phyloP scores from a whole-genome alignment of 2,888 invertebrate genomes.

The Shargacucullia verbasci region DNA sequence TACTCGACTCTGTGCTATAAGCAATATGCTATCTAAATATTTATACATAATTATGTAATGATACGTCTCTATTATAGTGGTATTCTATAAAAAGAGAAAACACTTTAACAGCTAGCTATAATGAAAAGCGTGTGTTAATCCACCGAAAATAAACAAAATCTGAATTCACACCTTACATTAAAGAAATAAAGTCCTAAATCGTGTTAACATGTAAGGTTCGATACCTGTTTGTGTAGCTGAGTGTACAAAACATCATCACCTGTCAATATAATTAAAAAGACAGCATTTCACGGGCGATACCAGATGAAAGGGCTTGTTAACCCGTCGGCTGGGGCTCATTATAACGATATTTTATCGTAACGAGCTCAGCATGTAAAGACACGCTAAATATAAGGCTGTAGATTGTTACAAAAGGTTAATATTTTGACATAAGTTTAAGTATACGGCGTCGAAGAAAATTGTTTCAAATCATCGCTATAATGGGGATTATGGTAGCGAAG shows the following conservation, averaged over 20 bases:
- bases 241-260: conserved; percentile 66
- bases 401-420: conserved; percentile 53
- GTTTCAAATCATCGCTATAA: conserved; percentile 50
- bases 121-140: conserved; percentile 40
- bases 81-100: conserved; percentile 56
- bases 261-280: conserved; percentile 81
- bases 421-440: conserved; percentile 54
- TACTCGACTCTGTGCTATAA: conserved; percentile 16
- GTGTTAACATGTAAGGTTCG: not conserved
- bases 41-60: conserved; percentile 47
- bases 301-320: conserved; percentile 81
- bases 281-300: conserved; percentile 69
- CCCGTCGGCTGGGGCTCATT: conserved; percentile 72
- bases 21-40: conserved; percentile 42
- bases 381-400: conserved; percentile 54
- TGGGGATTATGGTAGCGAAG: conserved; percentile 34
- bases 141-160: not conserved
- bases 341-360: conserved; percentile 78
- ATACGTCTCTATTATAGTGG: conserved; percentile 51
- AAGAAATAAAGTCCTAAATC: conserved; percentile 16
- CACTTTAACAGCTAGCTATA: conserved; percentile 42
- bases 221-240: conserved; percentile 26
- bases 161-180: conserved; percentile 16
- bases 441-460: conserved; percentile 43
- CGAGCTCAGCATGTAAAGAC: conserved; percentile 62